Percentiles rank a stretch among this genome's conserved stretches.
These are phyloP conservation scores for Neoascia interrupta DNA, from an alignment of 2,888 invertebrate species.

Conservation along the genomic window DNA sequence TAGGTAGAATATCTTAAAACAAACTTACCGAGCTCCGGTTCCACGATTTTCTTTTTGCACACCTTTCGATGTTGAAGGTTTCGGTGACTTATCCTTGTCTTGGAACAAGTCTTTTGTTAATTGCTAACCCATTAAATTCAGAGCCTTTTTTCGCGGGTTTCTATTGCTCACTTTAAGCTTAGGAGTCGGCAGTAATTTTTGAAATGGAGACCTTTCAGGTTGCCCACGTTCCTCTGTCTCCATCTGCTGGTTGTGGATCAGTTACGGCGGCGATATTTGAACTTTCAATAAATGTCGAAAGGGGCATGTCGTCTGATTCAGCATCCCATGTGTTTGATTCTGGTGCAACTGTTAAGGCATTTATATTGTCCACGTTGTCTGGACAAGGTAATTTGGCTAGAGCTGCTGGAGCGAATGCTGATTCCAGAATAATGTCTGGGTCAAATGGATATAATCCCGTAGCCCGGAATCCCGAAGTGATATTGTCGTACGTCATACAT, in stretches of 20 bases:
- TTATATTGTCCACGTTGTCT: too few species aligned
- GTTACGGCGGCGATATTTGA: too few species aligned
- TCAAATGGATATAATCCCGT: conserved; percentile 32
- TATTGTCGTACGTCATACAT: conserved; percentile 44
- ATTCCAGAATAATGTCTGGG: conserved; percentile 30
- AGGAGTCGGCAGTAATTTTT: conserved; percentile 26
- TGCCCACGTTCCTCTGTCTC: too few species aligned
- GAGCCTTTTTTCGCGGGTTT: conserved; percentile 31
- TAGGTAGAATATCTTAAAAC: too few species aligned
- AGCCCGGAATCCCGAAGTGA: conserved; percentile 26
- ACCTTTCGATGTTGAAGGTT: neutral
- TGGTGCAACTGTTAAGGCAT: too few species aligned
- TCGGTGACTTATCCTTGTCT: too few species aligned
- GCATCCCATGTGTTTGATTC: too few species aligned
- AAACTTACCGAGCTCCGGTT: conserved; percentile 18
- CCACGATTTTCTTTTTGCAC: neutral
- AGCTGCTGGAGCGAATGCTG: conserved; percentile 21
- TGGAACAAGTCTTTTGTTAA: conserved; percentile 31
- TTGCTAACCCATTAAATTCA: conserved; percentile 26
- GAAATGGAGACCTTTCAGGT: conserved; percentile 23
- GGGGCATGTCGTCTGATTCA: too few species aligned
- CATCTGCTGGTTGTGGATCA: too few species aligned
- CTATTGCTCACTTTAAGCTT: conserved; percentile 29
- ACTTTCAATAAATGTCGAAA: too few species aligned
- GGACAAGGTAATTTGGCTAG: too few species aligned